Base-by-base conservation (phyloP, 2,888 invertebrate species). In the Stratiomys singularior region DNA sequence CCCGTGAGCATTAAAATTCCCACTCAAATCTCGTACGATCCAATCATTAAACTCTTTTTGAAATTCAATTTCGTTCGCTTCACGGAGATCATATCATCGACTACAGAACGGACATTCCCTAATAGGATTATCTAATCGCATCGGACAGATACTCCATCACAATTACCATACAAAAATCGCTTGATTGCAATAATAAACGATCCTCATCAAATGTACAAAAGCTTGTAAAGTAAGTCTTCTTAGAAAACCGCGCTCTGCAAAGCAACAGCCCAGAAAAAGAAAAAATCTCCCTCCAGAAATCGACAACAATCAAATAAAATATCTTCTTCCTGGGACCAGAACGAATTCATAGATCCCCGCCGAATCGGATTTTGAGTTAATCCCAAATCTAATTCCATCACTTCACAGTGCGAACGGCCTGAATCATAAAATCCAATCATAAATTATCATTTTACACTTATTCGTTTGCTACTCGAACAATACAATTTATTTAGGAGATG, bases 341-440 rank as follows among this genome's bases (percentile, higher is more conserved):
- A 63, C 63, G n/a, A 63, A 63, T 63, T 27, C 63, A 25, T 63
- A 7, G 15, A 27, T 63, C 52, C 52, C 15, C 7, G n/a, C 37
- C 9, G 37, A 37, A 37, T 37, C 37, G 37, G 37, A 37, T 37
- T 37, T 37, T 37, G 9, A 37, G 37, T 5, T 37, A 37, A 37
- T 37, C 37, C 9, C 37, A 37, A 37, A 37, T 37, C 9, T 37
- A 37, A 37, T 37, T 37, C 37, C 37, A 37, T 37, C 37, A 37
- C 37, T 37, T 37, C 37, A 37, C 37, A 37, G 37, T 9, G 5
- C 37, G 9, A 37, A 37, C 37, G 28, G n/a, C 37, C 37, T 66
- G 37, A 66, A 18, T 66, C 37, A 66, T 66, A 66, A 25, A 66
- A 66, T 66, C 66, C 66, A 66, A 66, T 66, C 66, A 66, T 66